Evolutionary conservation across 2,888 invertebrate genomes (phyloP).

Genomic region (Gari tellinella): DNA sequence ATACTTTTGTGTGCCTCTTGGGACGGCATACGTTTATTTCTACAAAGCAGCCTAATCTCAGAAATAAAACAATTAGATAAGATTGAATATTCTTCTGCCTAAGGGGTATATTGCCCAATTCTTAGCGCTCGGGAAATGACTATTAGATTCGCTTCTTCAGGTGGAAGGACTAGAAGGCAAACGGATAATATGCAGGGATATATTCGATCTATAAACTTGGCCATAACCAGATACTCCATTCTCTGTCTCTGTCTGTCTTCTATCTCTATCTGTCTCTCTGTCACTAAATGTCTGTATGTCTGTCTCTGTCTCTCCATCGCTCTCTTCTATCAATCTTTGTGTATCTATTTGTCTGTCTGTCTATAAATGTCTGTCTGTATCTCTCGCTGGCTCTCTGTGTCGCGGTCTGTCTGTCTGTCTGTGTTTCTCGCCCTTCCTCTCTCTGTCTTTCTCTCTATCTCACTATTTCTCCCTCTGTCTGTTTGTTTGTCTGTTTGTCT

Average conservation of each 20-base stretch:
- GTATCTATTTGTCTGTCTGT: neutral
- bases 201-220: too few species aligned
- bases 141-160: neutral
- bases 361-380: neutral
- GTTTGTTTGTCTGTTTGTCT: neutral
- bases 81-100: too few species aligned
- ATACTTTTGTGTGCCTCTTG: conserved; percentile 27
- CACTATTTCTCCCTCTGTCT: conserved; percentile 1
- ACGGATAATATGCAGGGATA: too few species aligned
- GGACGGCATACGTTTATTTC: conserved; percentile 4
- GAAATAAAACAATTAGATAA: too few species aligned
- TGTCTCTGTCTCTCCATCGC: neutral
- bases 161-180: neutral
- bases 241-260: too few species aligned
- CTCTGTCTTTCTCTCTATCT: neutral
- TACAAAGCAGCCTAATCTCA: too few species aligned
- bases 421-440: neutral
- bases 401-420: neutral
- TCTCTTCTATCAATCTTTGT: neutral
- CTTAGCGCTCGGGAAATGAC: too few species aligned
- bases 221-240: too few species aligned
- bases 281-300: conserved; percentile 3
- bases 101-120: too few species aligned
- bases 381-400: neutral
- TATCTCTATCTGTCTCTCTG: conserved; percentile 5